Evolutionary conservation across 2,797 vertebrate species (phyloP).

Genomic region (Sarcophilus harrisii): DNA sequence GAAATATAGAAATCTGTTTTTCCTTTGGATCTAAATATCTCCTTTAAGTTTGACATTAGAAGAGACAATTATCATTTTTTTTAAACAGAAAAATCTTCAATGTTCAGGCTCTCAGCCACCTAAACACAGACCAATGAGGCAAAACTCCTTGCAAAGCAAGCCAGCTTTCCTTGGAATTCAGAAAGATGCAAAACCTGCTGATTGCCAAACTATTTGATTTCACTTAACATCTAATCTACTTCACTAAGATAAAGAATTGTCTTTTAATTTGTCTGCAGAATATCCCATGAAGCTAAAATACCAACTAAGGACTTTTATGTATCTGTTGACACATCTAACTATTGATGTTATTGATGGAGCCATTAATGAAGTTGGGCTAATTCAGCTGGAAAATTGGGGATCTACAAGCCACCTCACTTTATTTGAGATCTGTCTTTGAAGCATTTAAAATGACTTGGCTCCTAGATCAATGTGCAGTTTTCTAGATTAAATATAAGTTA

Average conservation of each 20-base stretch:
- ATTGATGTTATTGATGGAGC: slow-evolving; percentile 5
- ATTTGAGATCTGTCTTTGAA: slow-evolving; percentile 31
- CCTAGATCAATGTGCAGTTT: not conserved
- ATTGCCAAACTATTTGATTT: slow-evolving; percentile 37
- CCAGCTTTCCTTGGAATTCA: not conserved
- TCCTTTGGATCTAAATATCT: not conserved
- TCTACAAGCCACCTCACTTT: slow-evolving; percentile 18
- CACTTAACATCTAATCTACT: not conserved
- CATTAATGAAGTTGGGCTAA: slow-evolving; percentile 37
- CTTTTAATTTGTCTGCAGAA: not conserved
- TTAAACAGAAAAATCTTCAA: not conserved
- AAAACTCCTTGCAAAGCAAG: not conserved
- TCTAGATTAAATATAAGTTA: not conserved
- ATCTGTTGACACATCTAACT: not conserved
- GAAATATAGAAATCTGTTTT: not conserved
- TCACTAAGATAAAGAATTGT: not conserved
- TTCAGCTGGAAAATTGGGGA: slow-evolving; percentile 20
- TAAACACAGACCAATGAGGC: not conserved
- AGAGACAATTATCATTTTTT: not conserved
- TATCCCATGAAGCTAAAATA: slow-evolving; percentile 33
- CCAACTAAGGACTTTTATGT: not conserved
- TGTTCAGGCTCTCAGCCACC: not conserved
- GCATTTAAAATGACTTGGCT: slow-evolving; percentile 38
- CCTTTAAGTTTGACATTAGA: not conserved
- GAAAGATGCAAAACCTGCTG: slow-evolving; percentile 13